These are phyloP conservation scores for Axis porcinus DNA, from an alignment of 2,113 vertebrate species.

Conservation along the genomic window DNA sequence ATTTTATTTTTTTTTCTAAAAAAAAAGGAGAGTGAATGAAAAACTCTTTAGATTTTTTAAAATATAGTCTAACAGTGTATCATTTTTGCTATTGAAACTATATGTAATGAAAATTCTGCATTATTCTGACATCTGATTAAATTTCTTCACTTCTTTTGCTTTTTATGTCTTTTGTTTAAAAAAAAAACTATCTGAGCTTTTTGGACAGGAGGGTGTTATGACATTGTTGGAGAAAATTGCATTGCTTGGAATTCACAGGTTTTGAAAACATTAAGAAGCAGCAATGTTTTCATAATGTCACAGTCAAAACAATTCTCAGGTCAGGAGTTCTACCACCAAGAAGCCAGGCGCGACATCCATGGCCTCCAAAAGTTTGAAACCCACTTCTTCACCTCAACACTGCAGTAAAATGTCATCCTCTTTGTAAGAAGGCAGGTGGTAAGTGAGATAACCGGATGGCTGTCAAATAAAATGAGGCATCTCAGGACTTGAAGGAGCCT, in stretches of 20 bases:
- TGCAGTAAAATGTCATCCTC: accelerated
- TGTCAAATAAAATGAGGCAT: neutral
- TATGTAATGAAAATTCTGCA: neutral
- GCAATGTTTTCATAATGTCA: neutral
- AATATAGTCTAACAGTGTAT: neutral
- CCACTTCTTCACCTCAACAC: accelerated
- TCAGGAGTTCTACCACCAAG: too few species aligned
- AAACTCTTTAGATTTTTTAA: neutral
- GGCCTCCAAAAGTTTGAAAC: neutral
- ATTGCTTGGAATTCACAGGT: neutral
- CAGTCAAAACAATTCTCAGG: neutral
- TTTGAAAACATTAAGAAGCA: neutral
- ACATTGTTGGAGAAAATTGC: neutral
- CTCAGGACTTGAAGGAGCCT: neutral
- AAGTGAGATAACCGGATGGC: neutral
- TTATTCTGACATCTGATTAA: neutral
- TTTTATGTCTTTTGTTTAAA: neutral
- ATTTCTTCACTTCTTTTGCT: neutral
- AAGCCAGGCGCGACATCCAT: accelerated
- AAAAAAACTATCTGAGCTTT: neutral
- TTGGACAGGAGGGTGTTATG: neutral
- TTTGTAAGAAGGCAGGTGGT: neutral
- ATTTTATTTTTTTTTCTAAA: neutral
- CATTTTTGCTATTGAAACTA: neutral
- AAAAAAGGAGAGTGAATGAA: neutral